These are phyloP conservation scores for Sula dactylatra DNA, from an alignment of 2,113 vertebrate genomes.

Conservation along the genomic window DNA sequence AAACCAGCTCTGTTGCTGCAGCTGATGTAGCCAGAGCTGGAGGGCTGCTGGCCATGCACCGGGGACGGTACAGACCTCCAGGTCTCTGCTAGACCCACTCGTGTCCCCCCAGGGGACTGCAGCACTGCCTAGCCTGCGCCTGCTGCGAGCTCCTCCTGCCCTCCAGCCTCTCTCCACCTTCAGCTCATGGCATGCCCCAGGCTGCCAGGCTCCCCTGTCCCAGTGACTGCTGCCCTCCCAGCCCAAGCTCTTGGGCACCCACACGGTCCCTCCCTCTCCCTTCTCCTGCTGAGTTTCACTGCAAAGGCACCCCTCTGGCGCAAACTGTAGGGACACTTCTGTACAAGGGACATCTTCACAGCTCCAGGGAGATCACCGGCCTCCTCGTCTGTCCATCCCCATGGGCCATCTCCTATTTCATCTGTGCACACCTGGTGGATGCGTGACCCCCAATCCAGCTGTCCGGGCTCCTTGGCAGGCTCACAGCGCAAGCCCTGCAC, in stretches of 20 bases:
- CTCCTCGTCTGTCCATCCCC: background rate
- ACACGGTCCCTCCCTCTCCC: background rate
- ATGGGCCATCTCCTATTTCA: background rate
- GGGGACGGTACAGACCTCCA: rapidly evolving
- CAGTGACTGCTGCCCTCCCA: rapidly evolving
- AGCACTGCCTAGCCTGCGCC: background rate
- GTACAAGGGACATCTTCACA: background rate
- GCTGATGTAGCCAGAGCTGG: background rate
- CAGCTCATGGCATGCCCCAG: background rate
- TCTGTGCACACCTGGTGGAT: background rate
- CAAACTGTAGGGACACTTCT: background rate
- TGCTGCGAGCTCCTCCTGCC: background rate
- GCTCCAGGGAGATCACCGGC: background rate
- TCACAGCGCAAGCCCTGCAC: background rate
- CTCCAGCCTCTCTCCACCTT: background rate
- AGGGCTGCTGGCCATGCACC: background rate
- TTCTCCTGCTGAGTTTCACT: background rate
- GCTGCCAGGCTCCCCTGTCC: background rate
- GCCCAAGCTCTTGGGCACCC: background rate
- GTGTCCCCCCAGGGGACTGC: background rate
- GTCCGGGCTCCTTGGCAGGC: background rate
- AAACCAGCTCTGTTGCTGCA: background rate
- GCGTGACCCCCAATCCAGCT: background rate
- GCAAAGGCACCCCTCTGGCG: background rate
- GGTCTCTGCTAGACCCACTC: background rate